Base-by-base conservation (phyloP, 2,888 invertebrate genomes). In the Ectemnius lituratus region DNA sequence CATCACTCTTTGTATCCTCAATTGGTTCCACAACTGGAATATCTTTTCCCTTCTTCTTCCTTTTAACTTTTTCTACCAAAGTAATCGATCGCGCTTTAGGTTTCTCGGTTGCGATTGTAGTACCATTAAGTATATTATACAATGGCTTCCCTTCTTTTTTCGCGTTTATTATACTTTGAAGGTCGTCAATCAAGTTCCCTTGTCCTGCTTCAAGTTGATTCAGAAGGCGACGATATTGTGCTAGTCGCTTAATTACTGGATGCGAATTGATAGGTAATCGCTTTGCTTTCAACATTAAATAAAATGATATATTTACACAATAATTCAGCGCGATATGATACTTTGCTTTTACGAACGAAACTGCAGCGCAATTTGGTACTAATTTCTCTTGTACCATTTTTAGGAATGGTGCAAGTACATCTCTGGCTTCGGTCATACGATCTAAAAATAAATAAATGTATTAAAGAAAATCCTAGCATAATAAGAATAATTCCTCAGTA, bases 171-270 rank as follows among this genome's bases (percentile, higher is more conserved):
- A 96, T 91, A 70, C 93, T 92, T 80, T 94, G 93, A 75, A 96
- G 92, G 91, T 96, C 94, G 84, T 94, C 93, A 46, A 96, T 92
- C 2, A 94, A 91, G 86, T 94, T 93, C 70, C 94, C 92, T 90
- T 95, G 96, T 67, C 94, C 93, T 11, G 94, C 93, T 80, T 95
- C 94, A 80, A 97, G 91, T 91, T 97, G 94, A 76, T 94, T 93
- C 61, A 97, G 91, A 84, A 97, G 92, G 89, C 96, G 94, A 76
- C 95, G 93, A 86, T 96, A 96, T 87, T 97, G 96, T 73, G 95
- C 94, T 65, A 99, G 92, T 76, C 97, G 93, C 88, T 96, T 96
- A 58, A 97, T 94, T 14, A 98, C 94, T n/a, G 99, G 98, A 92
- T 99, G 99, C 83, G 95, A 94, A 85, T 94, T 94, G 23, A 96